A percentile compares a stretch with the other conserved stretches of the same genome.
phyloP scores from a whole-genome alignment of 2,888 invertebrate species.

The Steinernema hermaphroditum region DNA sequence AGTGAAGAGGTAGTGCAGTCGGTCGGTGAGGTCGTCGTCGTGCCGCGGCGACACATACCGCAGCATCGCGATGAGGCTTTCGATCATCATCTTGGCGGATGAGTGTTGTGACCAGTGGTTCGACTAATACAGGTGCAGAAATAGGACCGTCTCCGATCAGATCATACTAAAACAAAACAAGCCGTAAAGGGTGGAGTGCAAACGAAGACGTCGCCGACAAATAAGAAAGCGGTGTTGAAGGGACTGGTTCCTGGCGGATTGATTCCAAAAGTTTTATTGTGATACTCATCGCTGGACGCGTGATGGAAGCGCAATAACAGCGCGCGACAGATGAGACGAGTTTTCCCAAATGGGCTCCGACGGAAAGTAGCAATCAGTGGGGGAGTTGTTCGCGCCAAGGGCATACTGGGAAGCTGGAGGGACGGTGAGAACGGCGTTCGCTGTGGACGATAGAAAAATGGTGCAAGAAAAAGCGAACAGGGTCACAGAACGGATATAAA shows the following conservation, averaged over 20 bases:
- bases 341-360: not conserved
- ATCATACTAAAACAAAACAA: not conserved
- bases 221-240: not conserved
- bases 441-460: not conserved
- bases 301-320: slow-evolving; percentile 10
- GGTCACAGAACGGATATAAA: too few species aligned
- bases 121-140: not conserved
- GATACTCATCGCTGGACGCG: slow-evolving; percentile 14
- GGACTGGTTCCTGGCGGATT: slow-evolving; percentile 3
- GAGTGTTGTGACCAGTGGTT: too few species aligned
- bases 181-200: not conserved
- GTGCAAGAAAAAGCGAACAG: too few species aligned
- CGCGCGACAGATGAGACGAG: slow-evolving; percentile 1
- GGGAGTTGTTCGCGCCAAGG: not conserved
- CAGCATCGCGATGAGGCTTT: slow-evolving; percentile 62
- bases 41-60: slow-evolving; percentile 58
- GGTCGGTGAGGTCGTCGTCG: slow-evolving; percentile 61
- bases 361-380: not conserved
- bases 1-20: slow-evolving; percentile 63
- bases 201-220: not conserved
- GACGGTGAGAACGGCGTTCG: not conserved
- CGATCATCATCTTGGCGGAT: slow-evolving; percentile 56
- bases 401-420: not conserved
- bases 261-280: slow-evolving; percentile 3
- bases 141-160: not conserved